Percentiles rank a stretch among this genome's conserved stretches.
Conservation (phyloP, 2,113 vertebrate genomes). For the Zosterops lateralis region DNA sequence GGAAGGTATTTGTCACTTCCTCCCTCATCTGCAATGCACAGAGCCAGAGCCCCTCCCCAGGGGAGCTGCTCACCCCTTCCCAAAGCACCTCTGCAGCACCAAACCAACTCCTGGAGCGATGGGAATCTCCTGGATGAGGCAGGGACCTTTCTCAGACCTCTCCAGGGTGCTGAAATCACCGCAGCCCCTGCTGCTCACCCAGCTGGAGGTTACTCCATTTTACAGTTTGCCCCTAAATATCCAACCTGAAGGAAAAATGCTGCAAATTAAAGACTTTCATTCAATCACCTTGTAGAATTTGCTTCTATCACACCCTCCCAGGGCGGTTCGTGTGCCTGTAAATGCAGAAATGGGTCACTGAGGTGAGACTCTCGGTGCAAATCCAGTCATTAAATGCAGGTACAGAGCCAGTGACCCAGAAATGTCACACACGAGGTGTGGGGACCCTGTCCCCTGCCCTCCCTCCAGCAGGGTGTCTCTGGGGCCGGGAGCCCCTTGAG, state of each 20-base stretch:
- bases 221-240: background rate
- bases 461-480: background rate
- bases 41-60: background rate
- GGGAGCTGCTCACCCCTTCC: background rate
- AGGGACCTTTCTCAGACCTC: background rate
- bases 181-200: background rate
- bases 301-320: background rate
- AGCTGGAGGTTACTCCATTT: background rate
- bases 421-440: background rate
- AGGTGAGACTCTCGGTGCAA: background rate
- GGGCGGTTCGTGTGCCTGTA: background rate
- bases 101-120: accelerated
- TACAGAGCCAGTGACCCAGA: background rate
- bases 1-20: background rate
- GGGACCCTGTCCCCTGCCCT: background rate
- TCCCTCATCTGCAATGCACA: accelerated
- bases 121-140: background rate
- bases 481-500: background rate
- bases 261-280: background rate
- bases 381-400: background rate
- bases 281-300: background rate
- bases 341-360: background rate
- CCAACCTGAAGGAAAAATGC: background rate
- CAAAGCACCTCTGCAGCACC: background rate
- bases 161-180: accelerated